Conservation (phyloP, 2,797 vertebrate genomes). For the Mareca strepera region DNA sequence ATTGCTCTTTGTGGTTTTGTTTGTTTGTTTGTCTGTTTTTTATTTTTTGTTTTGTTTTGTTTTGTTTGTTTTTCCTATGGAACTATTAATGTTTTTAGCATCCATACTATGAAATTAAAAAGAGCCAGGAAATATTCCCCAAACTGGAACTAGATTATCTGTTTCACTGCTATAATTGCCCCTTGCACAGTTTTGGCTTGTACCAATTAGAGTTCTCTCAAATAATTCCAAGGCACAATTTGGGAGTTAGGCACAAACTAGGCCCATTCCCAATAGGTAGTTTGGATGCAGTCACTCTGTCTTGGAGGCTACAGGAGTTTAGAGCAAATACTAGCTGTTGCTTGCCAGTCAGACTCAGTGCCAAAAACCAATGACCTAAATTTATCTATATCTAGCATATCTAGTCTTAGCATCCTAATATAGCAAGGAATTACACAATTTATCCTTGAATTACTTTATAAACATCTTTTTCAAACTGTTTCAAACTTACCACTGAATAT, state of each 20-base stretch:
- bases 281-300: constrained; percentile 2
- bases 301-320: neutral
- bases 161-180: neutral
- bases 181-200: constrained; percentile 7
- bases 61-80: neutral
- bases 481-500: neutral
- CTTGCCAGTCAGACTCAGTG: neutral
- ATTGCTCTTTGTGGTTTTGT: neutral
- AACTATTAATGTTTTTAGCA: neutral
- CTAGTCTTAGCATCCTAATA: neutral
- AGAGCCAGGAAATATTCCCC: neutral
- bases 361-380: neutral
- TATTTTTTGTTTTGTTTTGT: neutral
- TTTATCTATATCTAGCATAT: neutral
- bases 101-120: neutral
- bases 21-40: too few relatives aligned
- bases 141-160: neutral
- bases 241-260: neutral
- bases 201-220: neutral
- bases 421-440: neutral
- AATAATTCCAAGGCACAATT: neutral
- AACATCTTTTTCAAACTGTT: neutral
- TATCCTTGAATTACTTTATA: neutral
- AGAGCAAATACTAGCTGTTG: neutral
- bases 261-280: neutral